Conservation (phyloP, 2,888 invertebrate species). For the Cosmorhoe ocellata region DNA sequence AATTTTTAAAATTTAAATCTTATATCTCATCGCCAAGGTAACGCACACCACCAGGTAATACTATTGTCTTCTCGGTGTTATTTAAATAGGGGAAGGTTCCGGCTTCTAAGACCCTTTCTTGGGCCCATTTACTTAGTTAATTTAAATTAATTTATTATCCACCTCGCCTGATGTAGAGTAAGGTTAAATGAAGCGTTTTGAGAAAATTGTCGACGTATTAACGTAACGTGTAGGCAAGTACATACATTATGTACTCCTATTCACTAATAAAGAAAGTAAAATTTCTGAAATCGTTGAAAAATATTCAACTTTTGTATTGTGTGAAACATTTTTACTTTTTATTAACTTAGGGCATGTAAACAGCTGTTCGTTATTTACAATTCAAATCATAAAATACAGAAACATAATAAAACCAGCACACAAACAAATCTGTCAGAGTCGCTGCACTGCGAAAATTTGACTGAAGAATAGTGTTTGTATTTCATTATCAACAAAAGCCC, state of each 20-base stretch:
- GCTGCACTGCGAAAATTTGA: conserved; percentile 62
- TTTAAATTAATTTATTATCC: conserved; percentile 76
- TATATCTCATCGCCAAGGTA: conserved; percentile 1
- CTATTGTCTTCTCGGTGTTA: conserved; percentile 57
- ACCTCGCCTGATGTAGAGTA: conserved; percentile 51
- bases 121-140: conserved; percentile 72
- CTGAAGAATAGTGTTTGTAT: conserved; percentile 76
- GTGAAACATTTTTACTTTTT: too few relatives aligned
- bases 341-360: too few relatives aligned
- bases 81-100: conserved; percentile 70
- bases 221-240: conserved; percentile 1
- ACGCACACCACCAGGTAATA: conserved; percentile 8
- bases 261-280: too few relatives aligned
- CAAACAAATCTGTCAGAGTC: conserved; percentile 52
- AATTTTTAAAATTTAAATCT: neutral
- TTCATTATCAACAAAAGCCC: conserved; percentile 78
- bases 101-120: conserved; percentile 67
- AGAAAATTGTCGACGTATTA: conserved; percentile 33
- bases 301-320: too few relatives aligned
- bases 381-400: conserved; percentile 9
- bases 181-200: conserved; percentile 56
- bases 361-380: neutral
- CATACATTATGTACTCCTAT: neutral
- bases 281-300: too few relatives aligned
- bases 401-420: conserved; percentile 33